A percentile compares a stretch with the other conserved stretches of the same genome.
Evolutionary conservation across 2,113 vertebrate genomes (phyloP).

Genomic region (Hippocampus guttulatus): DNA sequence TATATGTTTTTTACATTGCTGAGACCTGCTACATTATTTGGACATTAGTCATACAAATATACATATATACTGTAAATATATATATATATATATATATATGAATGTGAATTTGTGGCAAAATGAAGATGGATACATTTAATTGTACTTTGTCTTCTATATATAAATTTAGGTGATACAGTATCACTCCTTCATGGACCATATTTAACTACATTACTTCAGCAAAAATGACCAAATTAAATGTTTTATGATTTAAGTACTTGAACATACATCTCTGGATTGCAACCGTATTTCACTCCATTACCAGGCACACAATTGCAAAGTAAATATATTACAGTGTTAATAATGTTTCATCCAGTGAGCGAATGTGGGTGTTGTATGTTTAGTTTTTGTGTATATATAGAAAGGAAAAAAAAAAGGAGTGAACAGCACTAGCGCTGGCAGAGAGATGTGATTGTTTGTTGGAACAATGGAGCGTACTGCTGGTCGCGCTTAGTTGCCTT

Average conservation of each 20-base stretch:
- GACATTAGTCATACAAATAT: no score
- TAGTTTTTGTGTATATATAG: not conserved
- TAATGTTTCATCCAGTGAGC: not conserved
- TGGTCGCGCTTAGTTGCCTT: not conserved
- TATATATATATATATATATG: no score
- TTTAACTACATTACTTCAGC: not conserved
- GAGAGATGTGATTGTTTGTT: slow-evolving; percentile 3
- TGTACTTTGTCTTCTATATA: no score
- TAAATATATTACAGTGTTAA: not conserved
- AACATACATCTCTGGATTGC: not conserved
- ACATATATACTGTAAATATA: no score
- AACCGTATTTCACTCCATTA: not conserved
- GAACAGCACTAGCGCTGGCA: not conserved
- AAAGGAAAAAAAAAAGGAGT: not conserved
- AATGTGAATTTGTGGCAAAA: no score
- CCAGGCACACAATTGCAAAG: not conserved
- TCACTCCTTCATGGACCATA: not conserved
- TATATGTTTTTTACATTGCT: no score
- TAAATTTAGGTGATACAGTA: not conserved
- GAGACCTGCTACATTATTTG: no score
- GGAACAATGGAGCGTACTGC: slow-evolving; percentile 3
- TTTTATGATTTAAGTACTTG: not conserved
- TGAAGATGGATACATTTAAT: no score
- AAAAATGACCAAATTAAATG: not conserved
- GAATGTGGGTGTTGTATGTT: not conserved